Conservation (phyloP, 2,797 vertebrate species). For the Discoglossus pictus region DNA sequence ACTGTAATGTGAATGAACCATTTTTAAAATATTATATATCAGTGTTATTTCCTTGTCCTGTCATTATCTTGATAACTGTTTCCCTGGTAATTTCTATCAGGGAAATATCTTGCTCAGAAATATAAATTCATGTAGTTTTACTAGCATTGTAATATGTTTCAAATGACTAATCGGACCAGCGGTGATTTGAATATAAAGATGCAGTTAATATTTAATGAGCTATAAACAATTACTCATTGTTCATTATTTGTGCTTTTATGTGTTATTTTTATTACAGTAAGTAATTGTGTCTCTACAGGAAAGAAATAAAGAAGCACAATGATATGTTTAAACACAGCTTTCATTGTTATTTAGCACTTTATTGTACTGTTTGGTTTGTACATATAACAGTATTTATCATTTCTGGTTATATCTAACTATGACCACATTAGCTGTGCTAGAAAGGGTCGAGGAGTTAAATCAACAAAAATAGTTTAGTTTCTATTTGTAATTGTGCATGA, state of each 20-base stretch:
- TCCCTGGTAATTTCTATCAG: constrained; percentile 37
- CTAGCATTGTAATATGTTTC: constrained; percentile 70
- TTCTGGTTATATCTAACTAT: too few species aligned
- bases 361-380: too few species aligned
- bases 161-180: constrained; percentile 66
- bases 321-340: constrained; percentile 4
- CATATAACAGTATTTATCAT: too few species aligned
- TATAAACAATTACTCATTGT: constrained; percentile 62
- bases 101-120: constrained; percentile 49
- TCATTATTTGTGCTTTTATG: constrained; percentile 52
- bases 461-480: too few species aligned
- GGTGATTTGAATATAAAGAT: constrained; percentile 68
- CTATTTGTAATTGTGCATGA: too few species aligned
- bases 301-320: constrained; percentile 13
- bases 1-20: neutral
- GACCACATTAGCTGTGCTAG: too few species aligned
- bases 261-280: constrained; percentile 16
- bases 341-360: neutral
- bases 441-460: too few species aligned
- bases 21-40: neutral
- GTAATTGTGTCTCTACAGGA: neutral
- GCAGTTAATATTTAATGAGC: constrained; percentile 68
- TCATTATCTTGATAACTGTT: neutral
- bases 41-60: neutral
- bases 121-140: constrained; percentile 66